Base-by-base conservation (phyloP, 2,113 vertebrate genomes). In the Chaetodon auriga region DNA sequence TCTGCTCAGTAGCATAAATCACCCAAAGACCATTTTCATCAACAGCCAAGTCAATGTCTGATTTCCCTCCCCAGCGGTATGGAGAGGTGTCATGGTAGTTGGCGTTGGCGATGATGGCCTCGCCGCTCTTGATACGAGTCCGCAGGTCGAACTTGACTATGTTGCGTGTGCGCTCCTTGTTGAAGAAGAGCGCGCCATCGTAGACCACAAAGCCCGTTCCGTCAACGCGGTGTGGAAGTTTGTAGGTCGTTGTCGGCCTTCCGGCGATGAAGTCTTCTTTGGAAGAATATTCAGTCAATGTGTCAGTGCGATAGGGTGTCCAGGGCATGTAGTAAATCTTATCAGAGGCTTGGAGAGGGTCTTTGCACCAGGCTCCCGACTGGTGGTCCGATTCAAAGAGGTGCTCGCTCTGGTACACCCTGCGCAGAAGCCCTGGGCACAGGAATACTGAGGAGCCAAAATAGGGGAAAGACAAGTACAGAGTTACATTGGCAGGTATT, bases 291-390 rank as follows among this genome's bases (percentile, higher is more conserved):
- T 99, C 98, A 0, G 98, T 99, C 73, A 99, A 91, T 0, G 97
- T 99, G 87, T 99, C 98, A 0, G 98, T 99, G 76, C 98, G 95
- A 89, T 99, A 99, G 0, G 98, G 98, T 0, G 98, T 99, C 98
- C 98, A 99, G 8, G 98, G 98, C 98, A 99, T 99, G 92, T 99
- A 99, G 94, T 99, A 99, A 87, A 99, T 99, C 95, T 99, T 99
- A 94, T 99, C 98, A 0, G 98, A 99, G 4, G 98, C 98, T 89
- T 99, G 98, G 0, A 99, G 96, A 51, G 98, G 98, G 90, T 99
- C 98, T 91, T 99, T 99, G 95, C 98, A 99, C 98, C 98, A 99
- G 7, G 98, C 97, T 53, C 98, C 98, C 0, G 98, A 99, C n/a
- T 99, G 98, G 94, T 99, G 98, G 92, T 99, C 98, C 0, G 98